These are phyloP conservation scores for Mastigias papua DNA, from an alignment of 30 jellyfish, hydroid and myxozoan genomes.

Conservation along the genomic window DNA sequence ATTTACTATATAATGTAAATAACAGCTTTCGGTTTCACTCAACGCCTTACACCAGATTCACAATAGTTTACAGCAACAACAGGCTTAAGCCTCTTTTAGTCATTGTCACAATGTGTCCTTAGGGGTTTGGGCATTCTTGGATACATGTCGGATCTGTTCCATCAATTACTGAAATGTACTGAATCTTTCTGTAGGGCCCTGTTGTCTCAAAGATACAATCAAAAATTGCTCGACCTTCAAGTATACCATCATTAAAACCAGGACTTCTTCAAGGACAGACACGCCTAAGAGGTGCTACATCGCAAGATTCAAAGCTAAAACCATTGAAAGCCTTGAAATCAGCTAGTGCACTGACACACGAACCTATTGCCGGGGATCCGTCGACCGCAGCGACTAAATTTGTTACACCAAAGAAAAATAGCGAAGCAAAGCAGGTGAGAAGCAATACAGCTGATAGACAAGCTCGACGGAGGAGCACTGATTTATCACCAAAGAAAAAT, in stretches of 20 bases:
- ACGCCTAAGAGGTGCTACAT: slow-evolving; percentile 23
- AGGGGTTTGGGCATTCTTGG: no score
- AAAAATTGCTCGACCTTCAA: slow-evolving; percentile 50
- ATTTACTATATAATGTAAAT: no score
- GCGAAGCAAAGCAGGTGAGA: slow-evolving; percentile 8
- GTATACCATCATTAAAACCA: slow-evolving; percentile 55
- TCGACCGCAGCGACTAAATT: slow-evolving; percentile 5
- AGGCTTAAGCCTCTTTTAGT: no score
- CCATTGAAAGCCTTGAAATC: slow-evolving; percentile 65
- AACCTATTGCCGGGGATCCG: background rate
- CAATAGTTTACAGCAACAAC: no score
- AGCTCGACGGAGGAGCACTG: slow-evolving; percentile 27
- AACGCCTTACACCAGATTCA: no score
- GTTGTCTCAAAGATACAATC: slow-evolving; percentile 56
- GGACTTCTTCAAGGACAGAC: slow-evolving; percentile 56
- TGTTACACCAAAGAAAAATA: slow-evolving; percentile 25
- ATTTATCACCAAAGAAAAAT: slow-evolving; percentile 30
- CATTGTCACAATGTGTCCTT: no score
- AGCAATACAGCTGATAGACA: slow-evolving; percentile 28
- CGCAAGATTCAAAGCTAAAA: slow-evolving; percentile 58
- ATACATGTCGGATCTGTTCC: background rate
- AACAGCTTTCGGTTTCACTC: no score
- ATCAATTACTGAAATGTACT: background rate
- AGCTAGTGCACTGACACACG: background rate
- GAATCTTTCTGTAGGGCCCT: background rate